phyloP scores from a whole-genome alignment of 1,140 invertebrate genomes.

The Leptestheria dahalacensis region DNA sequence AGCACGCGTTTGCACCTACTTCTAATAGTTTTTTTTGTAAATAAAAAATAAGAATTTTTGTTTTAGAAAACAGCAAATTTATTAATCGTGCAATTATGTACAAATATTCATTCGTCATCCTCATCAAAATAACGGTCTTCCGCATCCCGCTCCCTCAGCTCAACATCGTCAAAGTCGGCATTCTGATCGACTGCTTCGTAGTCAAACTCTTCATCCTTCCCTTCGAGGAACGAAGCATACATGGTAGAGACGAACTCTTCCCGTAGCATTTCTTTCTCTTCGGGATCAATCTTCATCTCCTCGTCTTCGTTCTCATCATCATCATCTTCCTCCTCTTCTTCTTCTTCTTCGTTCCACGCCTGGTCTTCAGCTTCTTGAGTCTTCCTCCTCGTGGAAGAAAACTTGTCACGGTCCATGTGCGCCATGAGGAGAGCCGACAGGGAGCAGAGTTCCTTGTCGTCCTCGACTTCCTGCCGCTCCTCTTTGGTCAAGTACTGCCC shows the following conservation, averaged over 20 bases:
- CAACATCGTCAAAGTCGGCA: conserved; percentile 58
- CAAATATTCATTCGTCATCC: not conserved
- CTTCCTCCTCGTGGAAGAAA: conserved; percentile 35
- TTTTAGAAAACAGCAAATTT: too few species aligned
- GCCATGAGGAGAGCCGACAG: conserved; percentile 31
- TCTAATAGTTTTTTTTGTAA: too few species aligned
- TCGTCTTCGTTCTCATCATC: conserved; percentile 16
- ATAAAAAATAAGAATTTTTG: too few species aligned
- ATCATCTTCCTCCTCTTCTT: conserved; percentile 22
- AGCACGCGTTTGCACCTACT: too few species aligned
- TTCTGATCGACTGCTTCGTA: conserved; percentile 65
- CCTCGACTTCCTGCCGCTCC: conserved; percentile 39
- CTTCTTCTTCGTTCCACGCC: conserved; percentile 34
- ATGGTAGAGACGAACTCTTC: conserved; percentile 75
- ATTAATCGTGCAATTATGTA: too few species aligned
- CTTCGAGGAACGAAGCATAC: conserved; percentile 71
- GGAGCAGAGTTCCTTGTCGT: conserved; percentile 14
- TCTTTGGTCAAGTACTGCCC: conserved; percentile 65
- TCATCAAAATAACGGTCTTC: conserved; percentile 78
- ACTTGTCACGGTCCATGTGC: conserved; percentile 38
- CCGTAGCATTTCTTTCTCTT: conserved; percentile 36
- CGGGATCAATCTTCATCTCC: conserved; percentile 11
- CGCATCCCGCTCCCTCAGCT: conserved; percentile 50
- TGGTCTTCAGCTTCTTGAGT: conserved; percentile 44
- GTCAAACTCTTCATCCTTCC: conserved; percentile 67